Base-by-base conservation (phyloP, 2,113 vertebrate genomes). In the Alligator mississippiensis region DNA sequence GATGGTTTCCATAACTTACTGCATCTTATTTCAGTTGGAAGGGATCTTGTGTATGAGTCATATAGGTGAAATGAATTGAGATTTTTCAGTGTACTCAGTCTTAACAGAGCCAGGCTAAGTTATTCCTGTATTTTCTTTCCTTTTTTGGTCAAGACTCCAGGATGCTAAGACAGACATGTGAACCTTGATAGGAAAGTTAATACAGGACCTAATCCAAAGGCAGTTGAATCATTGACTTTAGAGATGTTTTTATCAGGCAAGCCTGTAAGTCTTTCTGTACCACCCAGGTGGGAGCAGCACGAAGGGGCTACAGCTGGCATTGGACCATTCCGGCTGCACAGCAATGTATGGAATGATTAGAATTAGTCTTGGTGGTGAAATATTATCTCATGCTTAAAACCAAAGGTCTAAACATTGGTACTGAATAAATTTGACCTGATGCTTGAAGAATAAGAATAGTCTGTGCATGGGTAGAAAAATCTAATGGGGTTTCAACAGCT, bases 341-440 rank as follows among this genome's bases (percentile, higher is more conserved):
- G 76, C 4, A 25, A 15, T 64, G 47, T 4, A 0, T 0, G 4
- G 84, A 9, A 27, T 64, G 34, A 66, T 64, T 21, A 18, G 68
- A 54, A 8, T 2, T 74, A 17, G 5, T 54, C 27, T 27, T 4
- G 2, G 16, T 11, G 38, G 27, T 38, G 21, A n/a, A 54, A 5
- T 54, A 3, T 79, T 75, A 66, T 89, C 14, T 22, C 0, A 0
- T 55, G 59, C 74, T 60, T 34, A 59, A 18, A 0, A 0, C 1
- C 1, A 5, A 28, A 25, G 27, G 28, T 54, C 15, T 58, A 55
- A 75, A 24, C 54, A 34, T 11, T 57, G 70, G 34, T 74, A 34
- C 34, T 15, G 0, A 9, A 3, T 82, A 10, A 80, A 25, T 82
- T 90, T 85, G 59, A 16, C 47, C 30, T 60, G 55, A 38, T 18